phyloP scores from a whole-genome alignment of 2,888 invertebrate genomes.

The Sinotaia quadrata region DNA sequence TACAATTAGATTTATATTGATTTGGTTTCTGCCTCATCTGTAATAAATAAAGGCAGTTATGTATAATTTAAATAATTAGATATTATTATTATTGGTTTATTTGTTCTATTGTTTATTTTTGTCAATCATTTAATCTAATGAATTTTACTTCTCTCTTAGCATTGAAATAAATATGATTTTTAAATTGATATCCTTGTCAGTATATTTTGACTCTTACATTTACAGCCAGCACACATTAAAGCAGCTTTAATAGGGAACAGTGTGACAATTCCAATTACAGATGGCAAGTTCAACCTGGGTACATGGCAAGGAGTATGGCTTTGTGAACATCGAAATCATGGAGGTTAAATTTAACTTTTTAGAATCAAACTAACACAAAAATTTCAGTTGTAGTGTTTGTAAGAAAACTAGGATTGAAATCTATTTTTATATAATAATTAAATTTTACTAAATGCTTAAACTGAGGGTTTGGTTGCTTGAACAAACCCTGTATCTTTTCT shows the following conservation, averaged over 20 bases:
- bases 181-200: background rate
- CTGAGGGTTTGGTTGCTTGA: no score
- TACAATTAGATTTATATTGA: no score
- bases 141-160: no score
- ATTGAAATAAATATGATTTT: background rate
- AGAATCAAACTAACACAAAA: background rate
- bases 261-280: conserved; percentile 94
- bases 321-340: conserved; percentile 87
- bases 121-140: no score
- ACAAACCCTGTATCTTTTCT: no score
- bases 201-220: background rate
- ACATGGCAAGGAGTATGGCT: conserved; percentile 99
- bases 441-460: background rate
- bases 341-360: conserved; percentile 35
- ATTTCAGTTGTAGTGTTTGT: background rate
- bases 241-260: conserved; percentile 96
- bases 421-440: background rate
- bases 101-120: no score
- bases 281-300: conserved; percentile 94
- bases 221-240: conserved; percentile 95
- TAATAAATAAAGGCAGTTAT: no score
- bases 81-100: no score
- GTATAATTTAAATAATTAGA: no score
- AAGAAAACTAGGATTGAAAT: background rate
- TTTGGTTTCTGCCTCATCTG: no score